These are phyloP conservation scores for Xanthorhoe spadicearia DNA, from an alignment of 2,888 invertebrate genomes.

Conservation along the genomic window DNA sequence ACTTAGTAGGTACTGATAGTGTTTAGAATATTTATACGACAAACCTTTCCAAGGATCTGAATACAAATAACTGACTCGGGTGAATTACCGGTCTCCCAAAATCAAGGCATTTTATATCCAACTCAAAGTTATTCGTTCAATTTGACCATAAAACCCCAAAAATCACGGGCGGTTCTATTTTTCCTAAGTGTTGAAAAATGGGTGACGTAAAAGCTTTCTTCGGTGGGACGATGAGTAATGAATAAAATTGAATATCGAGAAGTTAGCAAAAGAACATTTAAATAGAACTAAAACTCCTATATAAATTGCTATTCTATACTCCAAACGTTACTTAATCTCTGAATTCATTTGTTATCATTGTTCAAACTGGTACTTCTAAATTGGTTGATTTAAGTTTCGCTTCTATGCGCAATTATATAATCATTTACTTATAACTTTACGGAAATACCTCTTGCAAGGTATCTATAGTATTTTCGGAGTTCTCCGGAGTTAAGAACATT, in stretches of 20 bases:
- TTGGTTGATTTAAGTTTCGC: slow-evolving; percentile 4
- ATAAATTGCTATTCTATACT: no score
- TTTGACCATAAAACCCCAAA: neutral
- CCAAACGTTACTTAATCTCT: no score
- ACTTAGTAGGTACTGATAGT: no score
- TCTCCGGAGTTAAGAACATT: slow-evolving; percentile 29
- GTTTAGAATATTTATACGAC: no score
- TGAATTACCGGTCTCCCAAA: no score
- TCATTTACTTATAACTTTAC: neutral
- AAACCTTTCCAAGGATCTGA: no score
- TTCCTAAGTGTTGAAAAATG: slow-evolving; percentile 13
- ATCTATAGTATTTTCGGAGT: slow-evolving; percentile 12
- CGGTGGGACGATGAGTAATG: slow-evolving; percentile 36
- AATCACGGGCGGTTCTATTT: neutral
- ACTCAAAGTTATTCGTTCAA: no score
- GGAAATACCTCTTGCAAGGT: slow-evolving; percentile 18
- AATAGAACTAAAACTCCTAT: neutral
- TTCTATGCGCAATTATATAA: slow-evolving; percentile 1
- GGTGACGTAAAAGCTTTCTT: slow-evolving; percentile 23
- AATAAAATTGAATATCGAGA: slow-evolving; percentile 37
- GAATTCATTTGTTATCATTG: no score
- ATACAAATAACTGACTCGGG: no score
- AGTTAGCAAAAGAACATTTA: slow-evolving; percentile 1
- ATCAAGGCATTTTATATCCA: no score
- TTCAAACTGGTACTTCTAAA: no score